Percentiles rank a stretch among this genome's conserved stretches.
Conservation (phyloP, 2,888 invertebrate genomes). For the Drosophila kanekoi region DNA sequence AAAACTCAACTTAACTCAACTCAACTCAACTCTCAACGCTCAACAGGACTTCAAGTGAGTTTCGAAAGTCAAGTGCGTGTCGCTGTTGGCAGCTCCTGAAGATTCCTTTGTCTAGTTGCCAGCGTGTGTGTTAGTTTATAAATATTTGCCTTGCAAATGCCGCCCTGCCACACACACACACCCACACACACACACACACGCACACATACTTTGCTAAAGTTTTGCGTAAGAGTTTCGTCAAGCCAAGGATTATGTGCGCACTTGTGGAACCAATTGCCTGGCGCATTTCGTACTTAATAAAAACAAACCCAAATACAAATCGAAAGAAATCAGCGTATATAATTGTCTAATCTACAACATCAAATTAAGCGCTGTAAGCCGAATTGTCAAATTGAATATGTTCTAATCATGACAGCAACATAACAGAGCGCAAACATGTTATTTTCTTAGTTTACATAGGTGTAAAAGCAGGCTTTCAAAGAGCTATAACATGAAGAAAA, state of each 20-base stretch:
- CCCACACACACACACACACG: constrained; percentile 1
- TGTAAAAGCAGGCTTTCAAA: no score
- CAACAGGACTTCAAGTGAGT: constrained; percentile 74
- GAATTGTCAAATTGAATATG: no score
- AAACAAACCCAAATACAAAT: constrained; percentile 9
- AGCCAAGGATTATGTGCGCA: constrained; percentile 28
- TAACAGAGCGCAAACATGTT: no score
- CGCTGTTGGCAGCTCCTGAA: constrained; percentile 66
- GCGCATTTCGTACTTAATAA: constrained; percentile 13
- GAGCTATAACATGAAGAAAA: no score
- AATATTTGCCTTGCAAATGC: constrained; percentile 76
- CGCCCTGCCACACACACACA: constrained; percentile 27
- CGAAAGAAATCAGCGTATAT: neutral
- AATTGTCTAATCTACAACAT: neutral
- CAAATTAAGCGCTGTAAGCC: no score
- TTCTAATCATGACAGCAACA: no score
- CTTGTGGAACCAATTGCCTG: constrained; percentile 32
- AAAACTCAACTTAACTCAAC: constrained; percentile 52
- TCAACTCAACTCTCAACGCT: constrained; percentile 39
- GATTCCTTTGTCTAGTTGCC: constrained; percentile 35
- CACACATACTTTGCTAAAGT: constrained; percentile 14
- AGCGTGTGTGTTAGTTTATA: constrained; percentile 63
- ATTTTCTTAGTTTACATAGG: no score
- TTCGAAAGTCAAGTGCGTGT: constrained; percentile 80
- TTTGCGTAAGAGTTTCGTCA: constrained; percentile 13